Evolutionary conservation across 2,113 vertebrate species (phyloP).

Genomic region (Xenopus laevis): DNA sequence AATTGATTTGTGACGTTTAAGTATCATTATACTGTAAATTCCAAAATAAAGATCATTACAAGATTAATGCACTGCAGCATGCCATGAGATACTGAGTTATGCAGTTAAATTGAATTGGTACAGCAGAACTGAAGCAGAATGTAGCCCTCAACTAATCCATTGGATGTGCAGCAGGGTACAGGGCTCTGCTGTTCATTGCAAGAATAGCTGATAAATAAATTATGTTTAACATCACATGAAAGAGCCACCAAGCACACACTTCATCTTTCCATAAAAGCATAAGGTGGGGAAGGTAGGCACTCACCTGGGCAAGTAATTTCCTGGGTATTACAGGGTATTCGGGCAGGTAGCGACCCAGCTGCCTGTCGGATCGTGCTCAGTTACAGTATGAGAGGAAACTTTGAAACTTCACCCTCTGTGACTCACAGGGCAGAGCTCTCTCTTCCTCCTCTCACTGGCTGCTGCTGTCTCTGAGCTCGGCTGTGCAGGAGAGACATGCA

Average conservation of each 20-base stretch:
- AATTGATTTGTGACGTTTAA: no score
- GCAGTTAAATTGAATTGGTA: no score
- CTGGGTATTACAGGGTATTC: background rate
- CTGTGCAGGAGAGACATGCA: background rate
- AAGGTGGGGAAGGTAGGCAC: slow-evolving; percentile 3
- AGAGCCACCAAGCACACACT: background rate
- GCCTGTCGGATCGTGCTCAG: background rate
- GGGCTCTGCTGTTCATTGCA: no score
- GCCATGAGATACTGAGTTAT: no score
- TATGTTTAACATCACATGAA: no score
- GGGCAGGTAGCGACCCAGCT: slow-evolving; percentile 3
- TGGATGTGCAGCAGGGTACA: no score
- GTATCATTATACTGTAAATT: no score
- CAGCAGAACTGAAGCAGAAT: no score
- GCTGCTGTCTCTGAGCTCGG: background rate
- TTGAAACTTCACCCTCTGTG: slow-evolving; percentile 32
- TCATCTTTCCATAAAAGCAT: background rate
- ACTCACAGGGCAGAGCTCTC: slow-evolving; percentile 17
- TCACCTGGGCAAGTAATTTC: slow-evolving; percentile 8
- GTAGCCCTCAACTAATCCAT: no score
- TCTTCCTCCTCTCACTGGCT: slow-evolving; percentile 9
- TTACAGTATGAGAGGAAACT: slow-evolving; percentile 13
- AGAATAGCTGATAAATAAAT: no score
- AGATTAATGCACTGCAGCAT: no score
- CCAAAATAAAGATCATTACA: no score